These are phyloP conservation scores for Aphis gossypii DNA, from an alignment of 1,140 invertebrate genomes.

Conservation along the genomic window DNA sequence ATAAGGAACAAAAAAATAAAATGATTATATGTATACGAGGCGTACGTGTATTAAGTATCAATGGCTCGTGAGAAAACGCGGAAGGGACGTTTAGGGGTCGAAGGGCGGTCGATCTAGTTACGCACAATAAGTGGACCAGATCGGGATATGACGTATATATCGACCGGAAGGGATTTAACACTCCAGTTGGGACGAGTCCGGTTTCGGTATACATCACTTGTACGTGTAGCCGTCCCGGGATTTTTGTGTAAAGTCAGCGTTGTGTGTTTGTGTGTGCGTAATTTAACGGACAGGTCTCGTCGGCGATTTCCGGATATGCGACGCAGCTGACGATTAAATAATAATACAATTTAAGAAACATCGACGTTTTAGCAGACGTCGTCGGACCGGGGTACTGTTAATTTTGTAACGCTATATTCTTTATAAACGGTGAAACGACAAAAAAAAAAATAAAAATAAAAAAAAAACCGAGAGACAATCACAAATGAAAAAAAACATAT, in stretches of 20 bases:
- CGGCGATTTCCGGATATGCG: conserved; percentile 8
- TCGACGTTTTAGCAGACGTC: conserved; percentile 6
- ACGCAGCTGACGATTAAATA: conserved; percentile 20
- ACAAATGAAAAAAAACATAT: neutral
- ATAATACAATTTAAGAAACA: conserved; percentile 6
- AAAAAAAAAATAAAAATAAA: neutral
- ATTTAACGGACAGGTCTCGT: neutral
- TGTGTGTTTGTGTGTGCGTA: neutral
- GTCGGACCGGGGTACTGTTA: neutral
- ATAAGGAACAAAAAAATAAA: neutral
- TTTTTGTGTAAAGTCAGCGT: neutral
- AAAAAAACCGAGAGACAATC: neutral
- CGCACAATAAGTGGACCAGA: conserved; percentile 49
- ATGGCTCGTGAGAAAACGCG: conserved; percentile 56
- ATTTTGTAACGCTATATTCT: neutral
- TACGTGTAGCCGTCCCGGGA: neutral
- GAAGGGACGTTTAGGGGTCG: conserved; percentile 47
- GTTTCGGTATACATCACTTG: neutral
- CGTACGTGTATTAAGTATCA: neutral
- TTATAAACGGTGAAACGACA: neutral
- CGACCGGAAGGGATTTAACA: conserved; percentile 57
- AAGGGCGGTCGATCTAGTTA: conserved; percentile 49
- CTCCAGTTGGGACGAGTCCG: conserved; percentile 20
- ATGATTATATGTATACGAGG: neutral
- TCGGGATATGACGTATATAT: conserved; percentile 39